Evolutionary conservation across 2,888 invertebrate genomes (phyloP).

Genomic region (Bombylius major): DNA sequence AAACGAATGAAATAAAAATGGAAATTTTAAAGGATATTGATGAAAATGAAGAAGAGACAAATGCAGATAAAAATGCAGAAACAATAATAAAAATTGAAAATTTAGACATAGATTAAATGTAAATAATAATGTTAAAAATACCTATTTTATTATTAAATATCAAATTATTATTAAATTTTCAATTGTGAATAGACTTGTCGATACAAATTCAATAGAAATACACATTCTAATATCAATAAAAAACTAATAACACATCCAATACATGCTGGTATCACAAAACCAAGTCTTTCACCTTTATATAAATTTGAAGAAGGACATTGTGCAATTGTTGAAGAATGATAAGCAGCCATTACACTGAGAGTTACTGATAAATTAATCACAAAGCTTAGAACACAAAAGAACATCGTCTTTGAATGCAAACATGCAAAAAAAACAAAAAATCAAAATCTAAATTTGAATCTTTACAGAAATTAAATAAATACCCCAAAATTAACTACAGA

Average conservation of each 20-base stretch:
- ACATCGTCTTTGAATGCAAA: neutral
- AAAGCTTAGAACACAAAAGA: neutral
- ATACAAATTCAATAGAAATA: neutral
- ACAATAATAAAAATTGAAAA: no score
- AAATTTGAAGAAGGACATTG: neutral
- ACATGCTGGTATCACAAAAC: neutral
- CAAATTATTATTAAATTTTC: neutral
- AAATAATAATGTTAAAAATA: neutral
- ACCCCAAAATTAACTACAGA: neutral
- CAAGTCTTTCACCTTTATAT: neutral
- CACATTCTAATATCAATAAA: neutral
- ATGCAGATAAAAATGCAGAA: no score
- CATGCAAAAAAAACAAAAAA: neutral
- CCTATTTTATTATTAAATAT: neutral
- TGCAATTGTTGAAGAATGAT: neutral
- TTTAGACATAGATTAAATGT: no score
- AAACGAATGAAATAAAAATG: neutral
- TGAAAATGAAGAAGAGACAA: no score
- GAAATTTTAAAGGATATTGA: neutral
- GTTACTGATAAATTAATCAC: neutral
- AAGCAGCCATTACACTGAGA: neutral
- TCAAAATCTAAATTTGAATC: no score
- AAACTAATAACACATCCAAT: neutral
- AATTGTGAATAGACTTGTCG: neutral
- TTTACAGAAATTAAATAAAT: neutral